Evolutionary conservation across 1,140 invertebrate genomes (phyloP), one percentile per base, ranked within the genome.

Genomic region (Uloborus diversus): DNA sequence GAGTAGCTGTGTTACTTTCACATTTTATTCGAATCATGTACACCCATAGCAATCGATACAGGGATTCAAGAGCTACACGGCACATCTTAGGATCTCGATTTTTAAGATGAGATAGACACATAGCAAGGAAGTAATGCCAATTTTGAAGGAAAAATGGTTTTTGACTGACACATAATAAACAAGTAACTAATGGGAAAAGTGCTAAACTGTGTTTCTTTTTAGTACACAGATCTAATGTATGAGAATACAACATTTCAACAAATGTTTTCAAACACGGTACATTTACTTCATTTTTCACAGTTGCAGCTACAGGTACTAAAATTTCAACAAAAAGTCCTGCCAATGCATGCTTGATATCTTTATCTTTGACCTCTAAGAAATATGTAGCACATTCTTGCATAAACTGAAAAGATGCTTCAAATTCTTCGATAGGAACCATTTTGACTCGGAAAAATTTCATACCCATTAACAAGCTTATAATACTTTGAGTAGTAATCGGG

Each of bases 1-100:
- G 94, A 0, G 98, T 99, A 0, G 96, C 96, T 0, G 96, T 97
- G 87, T 99, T 99, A 84, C 97, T 99, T 87, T 99, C 98, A 86
- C 97, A 99, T 88, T 99, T 99, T 42, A 99, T 98, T n/a, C 98
- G 90, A 66, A 99, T 98, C 96, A 99, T 99, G 86, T 99, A 99
- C 0, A 99, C 97, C 89, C 89, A 91, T 4, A 91, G 82, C 17
- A 91, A 85, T 56, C 90, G 85, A 82, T 91, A 90, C 14, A 91
- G 85, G 4, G 90, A 90, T 85, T 91, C 96, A 79, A 99, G 87
- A 4, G 97, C 97, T 17, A 99, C 96, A 79, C 98, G 90, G 82
- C 96, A 97, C 93, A 99, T 97, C 86, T 99, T 99, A 0, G 94
- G 92, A 88, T 99, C 98, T 73, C 94, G 91, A 85, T 98, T 98